phyloP scores from a whole-genome alignment of 1,140 invertebrate genomes.

The Diachasma alloeum region DNA sequence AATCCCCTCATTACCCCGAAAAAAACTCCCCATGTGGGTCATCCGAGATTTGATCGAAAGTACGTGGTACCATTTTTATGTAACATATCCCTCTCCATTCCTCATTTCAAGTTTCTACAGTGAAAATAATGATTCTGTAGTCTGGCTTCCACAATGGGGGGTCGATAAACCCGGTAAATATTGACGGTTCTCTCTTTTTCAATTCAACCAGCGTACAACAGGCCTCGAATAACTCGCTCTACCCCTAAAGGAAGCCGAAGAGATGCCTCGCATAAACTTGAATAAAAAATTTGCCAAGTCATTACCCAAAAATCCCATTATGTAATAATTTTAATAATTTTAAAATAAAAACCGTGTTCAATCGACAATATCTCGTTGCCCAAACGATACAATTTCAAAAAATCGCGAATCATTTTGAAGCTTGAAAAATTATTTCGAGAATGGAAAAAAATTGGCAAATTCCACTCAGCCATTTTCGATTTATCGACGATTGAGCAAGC shows the following conservation, averaged over 20 bases:
- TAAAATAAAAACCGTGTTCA: neutral
- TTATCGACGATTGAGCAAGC: too few species aligned
- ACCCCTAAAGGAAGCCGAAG: neutral
- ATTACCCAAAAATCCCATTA: neutral
- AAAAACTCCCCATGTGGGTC: conserved; percentile 26
- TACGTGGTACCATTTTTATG: neutral
- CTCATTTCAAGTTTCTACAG: neutral
- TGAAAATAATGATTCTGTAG: neutral
- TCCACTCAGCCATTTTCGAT: too few species aligned
- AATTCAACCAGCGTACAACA: neutral
- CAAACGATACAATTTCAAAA: too few species aligned
- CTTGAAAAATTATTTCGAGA: too few species aligned
- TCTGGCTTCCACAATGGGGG: neutral
- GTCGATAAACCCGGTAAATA: neutral
- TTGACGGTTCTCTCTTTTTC: neutral
- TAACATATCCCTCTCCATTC: neutral
- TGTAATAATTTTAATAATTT: neutral
- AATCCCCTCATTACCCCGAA: neutral
- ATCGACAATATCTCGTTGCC: too few species aligned
- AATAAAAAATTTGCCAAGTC: neutral
- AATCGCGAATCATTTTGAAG: too few species aligned
- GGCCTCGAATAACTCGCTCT: neutral
- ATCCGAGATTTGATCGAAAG: conserved; percentile 25
- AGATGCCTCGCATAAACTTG: neutral
- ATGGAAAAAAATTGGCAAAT: neutral